A percentile compares a stretch with the other conserved stretches of the same genome.
These are phyloP conservation scores for Sebastiscus albofasciatus DNA, from an alignment of 2,797 vertebrate species.

Conservation along the genomic window DNA sequence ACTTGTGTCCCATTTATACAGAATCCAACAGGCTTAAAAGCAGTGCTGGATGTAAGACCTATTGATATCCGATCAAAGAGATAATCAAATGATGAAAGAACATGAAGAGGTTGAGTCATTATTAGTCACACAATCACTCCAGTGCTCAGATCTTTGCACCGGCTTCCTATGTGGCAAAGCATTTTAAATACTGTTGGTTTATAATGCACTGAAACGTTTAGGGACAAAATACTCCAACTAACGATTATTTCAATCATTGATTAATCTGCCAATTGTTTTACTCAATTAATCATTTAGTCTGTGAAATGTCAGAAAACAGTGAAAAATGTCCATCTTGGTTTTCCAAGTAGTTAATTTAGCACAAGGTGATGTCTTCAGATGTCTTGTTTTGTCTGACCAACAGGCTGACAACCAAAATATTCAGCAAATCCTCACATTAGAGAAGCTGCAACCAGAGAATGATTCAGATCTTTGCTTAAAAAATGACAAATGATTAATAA, in stretches of 20 bases:
- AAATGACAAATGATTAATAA: not conserved
- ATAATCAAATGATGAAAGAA: constrained; percentile 2
- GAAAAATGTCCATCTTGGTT: not conserved
- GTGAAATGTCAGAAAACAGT: not conserved
- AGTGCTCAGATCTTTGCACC: not conserved
- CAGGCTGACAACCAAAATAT: not conserved
- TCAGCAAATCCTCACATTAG: not conserved
- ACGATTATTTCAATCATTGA: accelerated
- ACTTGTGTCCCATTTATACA: not conserved
- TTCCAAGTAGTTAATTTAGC: not conserved
- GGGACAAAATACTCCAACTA: not conserved
- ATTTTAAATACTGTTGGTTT: not conserved
- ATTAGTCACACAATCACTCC: not conserved
- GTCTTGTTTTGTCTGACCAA: not conserved
- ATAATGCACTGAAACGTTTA: not conserved
- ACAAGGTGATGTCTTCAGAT: not conserved
- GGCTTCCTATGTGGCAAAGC: not conserved
- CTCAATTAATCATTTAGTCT: not conserved
- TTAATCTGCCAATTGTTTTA: not conserved
- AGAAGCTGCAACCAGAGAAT: not conserved
- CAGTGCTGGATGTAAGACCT: not conserved
- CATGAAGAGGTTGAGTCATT: not conserved
- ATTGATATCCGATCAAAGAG: not conserved
- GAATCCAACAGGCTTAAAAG: constrained; percentile 7
- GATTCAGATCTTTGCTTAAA: not conserved